A percentile compares a stretch with the other conserved stretches of the same genome.
Conservation (phyloP, 2,797 vertebrate species). For the Centroberyx gerrardi region DNA sequence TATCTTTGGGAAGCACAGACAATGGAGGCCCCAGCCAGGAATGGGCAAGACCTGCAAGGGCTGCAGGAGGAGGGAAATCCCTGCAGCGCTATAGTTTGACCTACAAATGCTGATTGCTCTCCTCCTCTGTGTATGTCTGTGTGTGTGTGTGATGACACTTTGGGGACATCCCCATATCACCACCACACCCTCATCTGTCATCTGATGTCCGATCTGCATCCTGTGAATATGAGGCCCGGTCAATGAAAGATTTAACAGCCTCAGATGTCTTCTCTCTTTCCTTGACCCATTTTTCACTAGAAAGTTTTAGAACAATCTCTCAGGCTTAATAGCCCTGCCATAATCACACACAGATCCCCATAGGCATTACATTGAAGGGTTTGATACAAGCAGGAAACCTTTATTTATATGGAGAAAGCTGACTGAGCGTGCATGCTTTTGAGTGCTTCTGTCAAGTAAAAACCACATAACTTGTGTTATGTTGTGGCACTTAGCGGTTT, state of each 20-base stretch:
- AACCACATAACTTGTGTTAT: too few species aligned
- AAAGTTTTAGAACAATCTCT: neutral
- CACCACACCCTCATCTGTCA: slow-evolving; percentile 48
- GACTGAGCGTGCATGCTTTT: too few species aligned
- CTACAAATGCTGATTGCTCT: slow-evolving; percentile 1
- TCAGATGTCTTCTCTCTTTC: neutral
- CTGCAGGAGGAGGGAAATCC: slow-evolving; percentile 43
- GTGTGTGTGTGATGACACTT: neutral
- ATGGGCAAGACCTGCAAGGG: slow-evolving; percentile 34
- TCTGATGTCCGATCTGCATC: slow-evolving; percentile 35
- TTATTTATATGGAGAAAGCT: too few species aligned
- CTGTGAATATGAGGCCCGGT: slow-evolving; percentile 18
- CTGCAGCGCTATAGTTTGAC: slow-evolving; percentile 24
- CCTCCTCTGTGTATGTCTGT: slow-evolving; percentile 11
- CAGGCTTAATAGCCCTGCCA: neutral
- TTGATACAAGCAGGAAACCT: too few species aligned
- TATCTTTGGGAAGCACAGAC: slow-evolving; percentile 72
- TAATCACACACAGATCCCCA: too few species aligned
- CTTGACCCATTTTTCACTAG: neutral
- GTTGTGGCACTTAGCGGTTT: neutral
- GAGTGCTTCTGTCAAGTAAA: too few species aligned
- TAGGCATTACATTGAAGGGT: too few species aligned
- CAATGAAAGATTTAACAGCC: slow-evolving; percentile 5
- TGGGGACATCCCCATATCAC: slow-evolving; percentile 14
- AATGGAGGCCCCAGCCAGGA: slow-evolving; percentile 51